Percentiles rank a stretch among this genome's conserved stretches.
Evolutionary conservation across 30 jellyfish, hydroid and myxozoan genomes (phyloP).

Genomic region (Mastigias papua): DNA sequence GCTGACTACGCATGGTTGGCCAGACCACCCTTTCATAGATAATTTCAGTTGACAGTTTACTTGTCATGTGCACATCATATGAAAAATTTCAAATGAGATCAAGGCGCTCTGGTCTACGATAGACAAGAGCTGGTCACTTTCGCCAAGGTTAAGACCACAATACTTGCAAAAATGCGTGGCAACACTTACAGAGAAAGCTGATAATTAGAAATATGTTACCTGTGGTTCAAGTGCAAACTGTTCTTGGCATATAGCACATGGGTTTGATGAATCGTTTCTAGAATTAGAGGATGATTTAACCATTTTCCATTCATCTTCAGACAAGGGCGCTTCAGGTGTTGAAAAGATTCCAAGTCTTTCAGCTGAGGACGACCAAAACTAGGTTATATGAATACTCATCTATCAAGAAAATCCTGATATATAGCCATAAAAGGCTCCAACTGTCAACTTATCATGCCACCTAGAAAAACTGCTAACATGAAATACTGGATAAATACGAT

Average conservation of each 20-base stretch:
- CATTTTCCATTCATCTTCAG: slow-evolving; percentile 63
- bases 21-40: background rate
- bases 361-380: slow-evolving; percentile 25
- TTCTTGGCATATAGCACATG: slow-evolving; percentile 75
- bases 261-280: slow-evolving; percentile 61
- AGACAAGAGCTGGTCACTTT: background rate
- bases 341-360: slow-evolving; percentile 57
- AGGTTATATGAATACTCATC: background rate
- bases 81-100: no score
- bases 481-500: no score
- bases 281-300: slow-evolving; percentile 34
- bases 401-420: no score
- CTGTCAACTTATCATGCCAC: no score
- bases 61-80: background rate
- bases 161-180: background rate
- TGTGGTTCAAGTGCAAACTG: slow-evolving; percentile 57
- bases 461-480: no score
- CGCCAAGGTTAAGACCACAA: background rate
- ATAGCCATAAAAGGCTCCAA: no score
- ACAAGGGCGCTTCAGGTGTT: slow-evolving; percentile 44
- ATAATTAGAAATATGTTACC: slow-evolving; percentile 17
- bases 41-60: background rate
- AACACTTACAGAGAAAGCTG: background rate
- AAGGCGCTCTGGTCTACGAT: no score
- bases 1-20: background rate